Evolutionary conservation across 2,888 invertebrate species (phyloP).

Genomic region (Eupithecia dodoneata): DNA sequence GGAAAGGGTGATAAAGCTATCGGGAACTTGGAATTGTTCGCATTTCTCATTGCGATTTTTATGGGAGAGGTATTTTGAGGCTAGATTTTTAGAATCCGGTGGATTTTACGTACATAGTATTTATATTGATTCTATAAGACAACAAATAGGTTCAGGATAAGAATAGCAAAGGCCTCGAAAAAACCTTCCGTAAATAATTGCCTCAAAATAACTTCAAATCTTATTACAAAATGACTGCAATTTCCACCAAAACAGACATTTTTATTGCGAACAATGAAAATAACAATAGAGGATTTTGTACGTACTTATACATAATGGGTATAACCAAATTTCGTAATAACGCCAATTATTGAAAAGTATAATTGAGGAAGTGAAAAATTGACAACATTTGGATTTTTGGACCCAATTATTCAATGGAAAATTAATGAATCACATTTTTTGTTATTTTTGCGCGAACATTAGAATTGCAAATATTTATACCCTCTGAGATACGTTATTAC

Average conservation of each 20-base stretch:
- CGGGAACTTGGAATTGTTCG: slow-evolving; percentile 25
- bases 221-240: slow-evolving; percentile 12
- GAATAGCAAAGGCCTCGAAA: background rate
- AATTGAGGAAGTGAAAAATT: slow-evolving; percentile 5
- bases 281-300: background rate
- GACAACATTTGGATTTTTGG: background rate
- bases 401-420: background rate
- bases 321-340: slow-evolving; percentile 8
- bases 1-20: slow-evolving; percentile 38
- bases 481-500: background rate
- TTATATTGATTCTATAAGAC: background rate
- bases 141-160: background rate
- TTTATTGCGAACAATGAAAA: slow-evolving; percentile 2
- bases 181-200: slow-evolving; percentile 12
- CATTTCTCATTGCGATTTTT: slow-evolving; percentile 29
- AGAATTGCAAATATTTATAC: background rate
- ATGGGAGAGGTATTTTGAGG: slow-evolving; percentile 1
- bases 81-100: background rate
- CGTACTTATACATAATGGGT: background rate
- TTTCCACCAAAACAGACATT: slow-evolving; percentile 6
- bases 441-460: background rate
- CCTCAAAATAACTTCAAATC: background rate
- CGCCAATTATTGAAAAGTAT: slow-evolving; percentile 7
- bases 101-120: no score
- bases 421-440: background rate